Base-by-base conservation (phyloP, 2,113 vertebrate genomes). In the Chloropsis hardwickii region DNA sequence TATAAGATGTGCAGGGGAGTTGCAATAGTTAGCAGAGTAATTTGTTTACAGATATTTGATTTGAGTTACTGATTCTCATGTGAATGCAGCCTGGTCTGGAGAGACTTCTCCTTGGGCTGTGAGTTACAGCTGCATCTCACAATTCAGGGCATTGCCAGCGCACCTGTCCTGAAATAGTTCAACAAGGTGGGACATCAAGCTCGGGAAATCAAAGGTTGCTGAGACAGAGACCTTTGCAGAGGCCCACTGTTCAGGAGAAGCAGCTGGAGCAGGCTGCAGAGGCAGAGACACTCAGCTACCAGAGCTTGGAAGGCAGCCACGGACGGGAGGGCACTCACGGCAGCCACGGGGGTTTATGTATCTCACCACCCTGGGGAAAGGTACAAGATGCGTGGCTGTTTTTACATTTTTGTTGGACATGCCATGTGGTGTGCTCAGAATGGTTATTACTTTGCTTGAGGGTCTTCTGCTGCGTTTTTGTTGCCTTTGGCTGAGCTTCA, bases 41-140 rank as follows among this genome's bases (percentile, higher is more conserved):
- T 74, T 87, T 71, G 29, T 71, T 84, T 67, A 47, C n/a, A 81
- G 65, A 27, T 21, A 18, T 40, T 62, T 81, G 45, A 70, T 70
- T 17, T 83, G 51, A 45, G 35, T 33, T 69, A 45, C 7, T 7
- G 64, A 0, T 27, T 62, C 67, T 72, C 3, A 0, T 4, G 29
- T 51, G 57, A 60, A 31, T 0, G 1, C 44, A 85, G 25, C 13
- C 72, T 50, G 42, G 9, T 23, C 45, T 78, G 50, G 28, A 70
- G 14, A 77, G 31, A 37, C 19, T 80, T 24, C 22, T 69, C 6
- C 35, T 70, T 27, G 44, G 33, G 42, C 61, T 57, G 28, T 29
- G 60, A 69, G 27, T n/a, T n/a, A 10, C 0, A 0, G 42, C 51
- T 60, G 35, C 9, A 9, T 35, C 60, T 44, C 56, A 31, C 1